These are phyloP conservation scores for Turdus rufiventris DNA, from an alignment of 2,113 vertebrate genomes.

Conservation along the genomic window DNA sequence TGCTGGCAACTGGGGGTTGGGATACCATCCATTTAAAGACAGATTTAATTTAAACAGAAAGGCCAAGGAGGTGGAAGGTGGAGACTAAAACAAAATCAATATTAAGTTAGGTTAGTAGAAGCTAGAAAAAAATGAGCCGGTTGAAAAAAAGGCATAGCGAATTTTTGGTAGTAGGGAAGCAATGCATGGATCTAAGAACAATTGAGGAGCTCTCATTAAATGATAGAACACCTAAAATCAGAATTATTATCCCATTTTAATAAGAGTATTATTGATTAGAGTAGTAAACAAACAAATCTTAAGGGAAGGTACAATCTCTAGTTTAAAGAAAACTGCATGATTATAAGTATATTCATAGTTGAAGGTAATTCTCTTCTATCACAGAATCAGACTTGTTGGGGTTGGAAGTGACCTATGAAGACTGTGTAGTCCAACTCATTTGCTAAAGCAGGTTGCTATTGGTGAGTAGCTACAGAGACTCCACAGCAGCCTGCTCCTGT, in stretches of 20 bases:
- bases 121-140: neutral
- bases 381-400: neutral
- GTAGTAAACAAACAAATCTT: neutral
- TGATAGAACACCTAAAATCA: neutral
- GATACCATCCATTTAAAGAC: conserved; percentile 1
- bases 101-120: conserved; percentile 30
- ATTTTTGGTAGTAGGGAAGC: neutral
- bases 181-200: neutral
- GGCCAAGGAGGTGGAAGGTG: conserved; percentile 18
- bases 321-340: neutral
- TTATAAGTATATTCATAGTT: neutral
- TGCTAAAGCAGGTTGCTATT: neutral
- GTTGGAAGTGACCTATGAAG: neutral
- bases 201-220: neutral
- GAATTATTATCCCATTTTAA: neutral
- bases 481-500: accelerated
- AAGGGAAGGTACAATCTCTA: neutral
- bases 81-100: conserved; percentile 55
- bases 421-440: neutral
- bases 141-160: neutral
- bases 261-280: neutral
- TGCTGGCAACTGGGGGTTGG: neutral
- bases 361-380: neutral
- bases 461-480: neutral
- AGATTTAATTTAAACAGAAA: conserved; percentile 53